These are phyloP conservation scores for Parus major DNA, from an alignment of 2,113 vertebrate genomes.

Conservation along the genomic window DNA sequence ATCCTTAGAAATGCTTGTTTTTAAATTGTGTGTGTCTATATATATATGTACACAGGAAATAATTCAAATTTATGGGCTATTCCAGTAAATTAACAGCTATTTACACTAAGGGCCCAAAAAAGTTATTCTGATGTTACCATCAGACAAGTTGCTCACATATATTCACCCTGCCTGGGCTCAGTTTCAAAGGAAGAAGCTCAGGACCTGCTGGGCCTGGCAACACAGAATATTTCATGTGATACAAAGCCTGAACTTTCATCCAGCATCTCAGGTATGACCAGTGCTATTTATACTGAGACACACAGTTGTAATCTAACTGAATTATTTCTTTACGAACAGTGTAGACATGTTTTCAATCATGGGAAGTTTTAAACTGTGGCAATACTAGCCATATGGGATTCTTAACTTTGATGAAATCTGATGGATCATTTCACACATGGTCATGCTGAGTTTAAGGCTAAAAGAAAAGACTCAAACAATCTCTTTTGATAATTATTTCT, in stretches of 20 bases:
- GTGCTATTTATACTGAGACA: background rate
- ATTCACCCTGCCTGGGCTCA: background rate
- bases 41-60: background rate
- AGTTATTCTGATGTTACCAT: background rate
- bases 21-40: background rate
- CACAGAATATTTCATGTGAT: background rate
- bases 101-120: background rate
- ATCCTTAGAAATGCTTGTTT: background rate
- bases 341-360: background rate
- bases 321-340: background rate
- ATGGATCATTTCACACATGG: constrained; percentile 55
- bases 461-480: constrained; percentile 3
- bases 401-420: constrained; percentile 54
- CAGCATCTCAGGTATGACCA: background rate
- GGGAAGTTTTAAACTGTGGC: constrained; percentile 8
- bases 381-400: constrained; percentile 47
- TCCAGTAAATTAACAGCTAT: background rate
- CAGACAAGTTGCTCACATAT: background rate
- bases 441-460: constrained; percentile 40
- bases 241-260: background rate
- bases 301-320: background rate
- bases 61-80: background rate
- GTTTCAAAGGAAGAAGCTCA: background rate
- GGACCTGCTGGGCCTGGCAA: background rate
- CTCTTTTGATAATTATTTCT: constrained; percentile 31